These are phyloP conservation scores for Caenorhabditis sp. DNA, from an alignment of 2,888 invertebrate genomes.

Conservation along the genomic window DNA sequence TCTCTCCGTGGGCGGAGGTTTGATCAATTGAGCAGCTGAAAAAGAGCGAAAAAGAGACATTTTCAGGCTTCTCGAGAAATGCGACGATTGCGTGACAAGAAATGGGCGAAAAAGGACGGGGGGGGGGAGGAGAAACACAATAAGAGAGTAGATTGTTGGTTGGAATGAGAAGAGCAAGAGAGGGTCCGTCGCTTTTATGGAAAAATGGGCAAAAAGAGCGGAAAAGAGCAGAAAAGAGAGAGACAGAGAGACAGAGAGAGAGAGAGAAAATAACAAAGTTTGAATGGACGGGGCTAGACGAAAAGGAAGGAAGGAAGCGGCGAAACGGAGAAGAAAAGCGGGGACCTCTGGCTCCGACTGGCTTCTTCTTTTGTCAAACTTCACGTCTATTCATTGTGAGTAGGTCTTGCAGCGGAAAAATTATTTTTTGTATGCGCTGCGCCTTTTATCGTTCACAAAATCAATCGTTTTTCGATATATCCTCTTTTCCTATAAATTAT, in stretches of 20 bases:
- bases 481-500: no score
- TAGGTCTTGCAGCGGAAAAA: no score
- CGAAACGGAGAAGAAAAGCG: no score
- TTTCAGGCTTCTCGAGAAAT: no score
- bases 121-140: slow-evolving; percentile 10
- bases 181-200: not conserved
- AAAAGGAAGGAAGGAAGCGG: not conserved
- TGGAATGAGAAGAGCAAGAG: slow-evolving; percentile 18
- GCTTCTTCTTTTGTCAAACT: no score
- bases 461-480: no score
- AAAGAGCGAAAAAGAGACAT: not conserved
- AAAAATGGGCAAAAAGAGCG: slow-evolving; percentile 1
- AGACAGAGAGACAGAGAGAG: slow-evolving; percentile 18
- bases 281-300: slow-evolving; percentile 20
- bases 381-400: no score
- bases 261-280: slow-evolving; percentile 30
- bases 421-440: no score
- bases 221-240: slow-evolving; percentile 16
- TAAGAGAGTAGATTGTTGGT: slow-evolving; percentile 10
- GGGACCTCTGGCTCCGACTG: no score
- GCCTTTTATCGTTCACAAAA: no score
- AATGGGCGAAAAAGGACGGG: not conserved
- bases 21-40: not conserved
- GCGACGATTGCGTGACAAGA: not conserved
- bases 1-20: not conserved